Percentiles rank a stretch among this genome's conserved stretches.
Conservation (phyloP, 2,888 invertebrate genomes). For the Eustalomyia histrio region DNA sequence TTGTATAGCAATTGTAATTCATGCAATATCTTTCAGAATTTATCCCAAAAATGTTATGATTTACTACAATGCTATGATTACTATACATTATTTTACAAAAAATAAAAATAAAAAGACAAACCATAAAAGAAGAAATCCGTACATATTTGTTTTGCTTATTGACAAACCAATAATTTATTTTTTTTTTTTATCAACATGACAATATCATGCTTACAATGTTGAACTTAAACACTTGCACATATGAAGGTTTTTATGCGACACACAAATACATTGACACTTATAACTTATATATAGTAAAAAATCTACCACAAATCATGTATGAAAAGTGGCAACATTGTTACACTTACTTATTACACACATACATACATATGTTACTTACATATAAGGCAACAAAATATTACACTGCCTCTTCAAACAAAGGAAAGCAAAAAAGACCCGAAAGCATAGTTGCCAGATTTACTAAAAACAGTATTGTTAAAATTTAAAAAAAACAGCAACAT, state of each 20-base stretch:
- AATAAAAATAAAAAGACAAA: neutral
- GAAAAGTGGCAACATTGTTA: conserved; percentile 42
- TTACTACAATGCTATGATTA: neutral
- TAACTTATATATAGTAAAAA: neutral
- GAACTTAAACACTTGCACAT: conserved; percentile 18
- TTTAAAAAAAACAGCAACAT: no score
- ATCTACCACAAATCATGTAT: conserved; percentile 46
- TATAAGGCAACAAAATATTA: conserved; percentile 21
- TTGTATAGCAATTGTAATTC: neutral
- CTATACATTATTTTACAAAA: neutral
- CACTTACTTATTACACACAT: neutral
- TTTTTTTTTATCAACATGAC: conserved; percentile 51
- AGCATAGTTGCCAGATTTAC: no score
- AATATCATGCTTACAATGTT: conserved; percentile 44
- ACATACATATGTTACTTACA: conserved; percentile 3
- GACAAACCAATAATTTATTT: conserved; percentile 52
- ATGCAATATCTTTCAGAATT: neutral
- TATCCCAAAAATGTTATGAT: neutral
- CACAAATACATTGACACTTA: neutral
- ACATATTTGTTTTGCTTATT: conserved; percentile 34
- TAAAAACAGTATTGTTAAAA: no score
- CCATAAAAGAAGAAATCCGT: conserved; percentile 7
- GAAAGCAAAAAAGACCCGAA: no score
- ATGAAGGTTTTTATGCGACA: neutral
- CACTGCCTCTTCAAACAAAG: conserved; percentile 32